Base-by-base conservation (phyloP, 2,888 invertebrate species). In the Oligia fasciuncula region DNA sequence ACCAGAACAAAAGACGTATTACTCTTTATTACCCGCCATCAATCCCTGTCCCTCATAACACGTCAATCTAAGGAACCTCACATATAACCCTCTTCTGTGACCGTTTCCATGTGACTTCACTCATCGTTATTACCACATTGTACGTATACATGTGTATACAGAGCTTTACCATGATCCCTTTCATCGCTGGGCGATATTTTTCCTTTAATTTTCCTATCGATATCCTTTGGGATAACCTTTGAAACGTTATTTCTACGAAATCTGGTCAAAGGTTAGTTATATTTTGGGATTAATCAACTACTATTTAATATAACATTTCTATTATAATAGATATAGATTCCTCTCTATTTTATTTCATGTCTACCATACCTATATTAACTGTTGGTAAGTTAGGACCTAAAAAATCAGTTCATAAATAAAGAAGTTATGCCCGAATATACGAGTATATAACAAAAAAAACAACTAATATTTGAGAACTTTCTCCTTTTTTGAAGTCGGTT, bases 51-150 rank as follows among this genome's bases (percentile, higher is more conserved):
- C 63, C 49, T 75, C 67, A 83, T 74, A 83, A 85, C 69, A 57
- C 66, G 76, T 83, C 81, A 69, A 76, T 81, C 70, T 43, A 49
- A n/a, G 51, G 51, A 68, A 80, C 71, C 72, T 71, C 63, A 80
- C 23, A 73, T 67, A 14, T 23, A 72, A 84, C 87, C 84, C 87
- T 86, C 73, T 69, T 74, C 79, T 40, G 63, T 54, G 83, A 65
- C 63, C 57, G 57, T 69, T 85, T 86, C 84, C 79, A 76, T 74
- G 57, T 83, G 85, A 77, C 79, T 86, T 79, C 87, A 73, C 84
- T 69, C 79, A 75, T 76, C 68, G 62, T 77, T 85, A 83, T 79
- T 78, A 70, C 62, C 35, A 23, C 14, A 46, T 70, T 72, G 35
- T 70, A 73, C 14, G 9, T 67, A 60, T 62, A n/a, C 0, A 19